Evolutionary conservation across 1,140 invertebrate species (phyloP), one percentile per base, ranked within the genome.

Genomic region (Archivesica marissinica): DNA sequence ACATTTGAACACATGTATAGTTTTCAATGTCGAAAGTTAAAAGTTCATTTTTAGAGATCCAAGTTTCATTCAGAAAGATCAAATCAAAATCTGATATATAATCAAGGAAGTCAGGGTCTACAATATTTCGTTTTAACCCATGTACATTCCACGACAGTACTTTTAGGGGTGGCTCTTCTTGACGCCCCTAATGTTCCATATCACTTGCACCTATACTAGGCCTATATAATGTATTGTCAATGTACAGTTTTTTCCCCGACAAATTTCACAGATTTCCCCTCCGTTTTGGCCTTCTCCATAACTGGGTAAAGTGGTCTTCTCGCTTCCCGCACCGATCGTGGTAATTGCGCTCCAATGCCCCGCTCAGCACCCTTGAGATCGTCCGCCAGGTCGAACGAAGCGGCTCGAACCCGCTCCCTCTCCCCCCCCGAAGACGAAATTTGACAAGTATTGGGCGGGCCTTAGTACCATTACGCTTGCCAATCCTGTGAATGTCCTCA

Each of bases 141-240:
- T 70, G 9, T 3, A 70, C 23, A 25, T 70, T 70, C 66, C 66
- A 70, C 44, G 66, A 38, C 13, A 70, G 6, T 41, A 70, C 44
- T 35, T 30, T n/a, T n/a, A n/a, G n/a, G n/a, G n/a, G n/a, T n/a
- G n/a, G n/a, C n/a, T n/a, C n/a, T n/a, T n/a, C n/a, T n/a, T n/a
- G n/a, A n/a, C n/a, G n/a, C n/a, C n/a, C n/a, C n/a, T n/a, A n/a
- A n/a, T n/a, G n/a, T n/a, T n/a, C n/a, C n/a, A n/a, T n/a, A n/a
- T n/a, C n/a, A n/a, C n/a, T n/a, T n/a, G n/a, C n/a, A n/a, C n/a
- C n/a, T n/a, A n/a, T n/a, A n/a, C n/a, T n/a, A n/a, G n/a, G 56
- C 9, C 9, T 59, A 7, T 59, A 59, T 30, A n/a, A 9, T 9
- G 20, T 6, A 11, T 25, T 25, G 23, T 70, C 39, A 39, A 70